phyloP scores from a whole-genome alignment of 2,113 vertebrate species.

The Tachuris rubrigastra region DNA sequence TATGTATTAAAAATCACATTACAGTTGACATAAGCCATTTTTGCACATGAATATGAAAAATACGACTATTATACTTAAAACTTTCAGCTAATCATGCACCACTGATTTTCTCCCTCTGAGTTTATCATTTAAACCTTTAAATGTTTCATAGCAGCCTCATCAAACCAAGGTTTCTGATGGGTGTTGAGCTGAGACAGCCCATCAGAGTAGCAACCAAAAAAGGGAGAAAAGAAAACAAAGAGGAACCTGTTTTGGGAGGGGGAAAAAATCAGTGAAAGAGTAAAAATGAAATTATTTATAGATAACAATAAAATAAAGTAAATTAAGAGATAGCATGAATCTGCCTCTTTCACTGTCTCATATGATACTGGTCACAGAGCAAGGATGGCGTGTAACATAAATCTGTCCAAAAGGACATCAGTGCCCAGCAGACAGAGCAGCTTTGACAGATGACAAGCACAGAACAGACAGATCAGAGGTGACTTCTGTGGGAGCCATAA shows the following conservation, averaged over 20 bases:
- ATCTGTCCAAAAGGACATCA: neutral
- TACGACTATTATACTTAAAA: conserved; percentile 1
- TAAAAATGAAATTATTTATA: neutral
- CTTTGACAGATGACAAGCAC: neutral
- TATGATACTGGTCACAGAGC: neutral
- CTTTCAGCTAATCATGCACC: neutral
- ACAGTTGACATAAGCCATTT: neutral
- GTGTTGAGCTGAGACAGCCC: neutral
- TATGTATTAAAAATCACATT: conserved; percentile 37
- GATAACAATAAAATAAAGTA: neutral
- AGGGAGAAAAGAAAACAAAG: neutral
- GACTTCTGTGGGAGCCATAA: neutral
- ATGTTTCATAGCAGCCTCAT: neutral
- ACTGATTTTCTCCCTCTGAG: neutral
- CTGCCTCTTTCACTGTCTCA: neutral
- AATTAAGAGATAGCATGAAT: neutral
- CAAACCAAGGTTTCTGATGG: neutral
- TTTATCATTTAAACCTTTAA: conserved; percentile 29
- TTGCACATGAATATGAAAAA: conserved; percentile 19
- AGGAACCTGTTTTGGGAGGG: neutral
- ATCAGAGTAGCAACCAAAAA: neutral
- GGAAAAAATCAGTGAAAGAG: neutral
- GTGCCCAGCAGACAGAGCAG: neutral
- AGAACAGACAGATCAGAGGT: neutral
- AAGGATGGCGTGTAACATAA: neutral